A percentile compares a stretch with the other conserved stretches of the same genome.
Conservation (phyloP, 2,888 invertebrate species). For the Macropis europaea region DNA sequence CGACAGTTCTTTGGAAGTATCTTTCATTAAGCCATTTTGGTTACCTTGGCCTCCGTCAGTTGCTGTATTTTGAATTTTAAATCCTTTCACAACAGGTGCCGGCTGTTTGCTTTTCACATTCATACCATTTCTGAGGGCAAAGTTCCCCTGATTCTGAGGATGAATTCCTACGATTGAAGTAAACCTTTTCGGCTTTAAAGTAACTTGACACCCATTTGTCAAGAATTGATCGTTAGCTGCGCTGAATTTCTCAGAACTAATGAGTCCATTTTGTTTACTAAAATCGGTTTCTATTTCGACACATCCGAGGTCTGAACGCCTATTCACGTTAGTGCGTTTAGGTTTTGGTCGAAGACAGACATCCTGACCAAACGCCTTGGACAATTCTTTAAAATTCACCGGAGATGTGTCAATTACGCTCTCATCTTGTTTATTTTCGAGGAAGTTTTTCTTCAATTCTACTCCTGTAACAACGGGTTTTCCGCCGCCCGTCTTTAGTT, state of each 20-base stretch:
- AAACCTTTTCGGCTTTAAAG: slow-evolving; percentile 50
- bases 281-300: slow-evolving; percentile 28
- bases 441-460: slow-evolving; percentile 56
- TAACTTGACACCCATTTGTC: slow-evolving; percentile 15
- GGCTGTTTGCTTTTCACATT: slow-evolving; percentile 36
- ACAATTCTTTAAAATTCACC: slow-evolving; percentile 71
- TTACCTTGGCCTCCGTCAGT: slow-evolving; percentile 1
- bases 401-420: slow-evolving; percentile 52
- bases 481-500: slow-evolving; percentile 32
- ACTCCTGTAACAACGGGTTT: slow-evolving; percentile 62
- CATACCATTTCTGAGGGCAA: slow-evolving; percentile 29
- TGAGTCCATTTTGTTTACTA: slow-evolving; percentile 51
- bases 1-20: background rate
- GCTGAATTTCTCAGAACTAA: background rate
- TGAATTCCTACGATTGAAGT: slow-evolving; percentile 71
- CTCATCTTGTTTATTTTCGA: slow-evolving; percentile 26
- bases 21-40: slow-evolving; percentile 16
- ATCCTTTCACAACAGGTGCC: slow-evolving; percentile 68
- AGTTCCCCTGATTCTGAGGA: slow-evolving; percentile 17
- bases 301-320: slow-evolving; percentile 65
- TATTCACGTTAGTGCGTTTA: slow-evolving; percentile 51
- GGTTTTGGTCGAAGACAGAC: slow-evolving; percentile 64
- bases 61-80: slow-evolving; percentile 51
- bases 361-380: slow-evolving; percentile 73
- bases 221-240: slow-evolving; percentile 4